Evolutionary conservation across 2,113 vertebrate genomes (phyloP).

Genomic region (Channa argus): DNA sequence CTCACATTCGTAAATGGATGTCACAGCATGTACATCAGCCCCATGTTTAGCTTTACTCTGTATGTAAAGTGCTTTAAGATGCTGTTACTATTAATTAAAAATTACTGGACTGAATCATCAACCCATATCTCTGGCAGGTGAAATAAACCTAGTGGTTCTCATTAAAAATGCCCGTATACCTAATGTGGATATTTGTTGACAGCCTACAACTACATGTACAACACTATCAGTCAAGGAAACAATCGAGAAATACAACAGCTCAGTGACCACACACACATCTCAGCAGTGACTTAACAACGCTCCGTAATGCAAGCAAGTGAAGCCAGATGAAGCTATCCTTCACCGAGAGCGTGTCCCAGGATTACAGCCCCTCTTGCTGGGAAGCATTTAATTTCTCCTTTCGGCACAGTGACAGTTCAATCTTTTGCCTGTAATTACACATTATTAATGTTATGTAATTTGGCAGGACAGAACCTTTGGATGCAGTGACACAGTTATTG

Average conservation of each 20-base stretch:
- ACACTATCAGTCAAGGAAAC: slow-evolving; percentile 41
- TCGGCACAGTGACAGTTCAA: slow-evolving; percentile 75
- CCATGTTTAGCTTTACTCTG: slow-evolving; percentile 4
- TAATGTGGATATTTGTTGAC: slow-evolving; percentile 41
- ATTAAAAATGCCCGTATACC: slow-evolving; percentile 26
- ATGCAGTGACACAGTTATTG: slow-evolving; percentile 76
- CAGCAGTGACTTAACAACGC: slow-evolving; percentile 45
- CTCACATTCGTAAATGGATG: not conserved
- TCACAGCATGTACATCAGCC: not conserved
- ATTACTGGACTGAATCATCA: slow-evolving; percentile 47
- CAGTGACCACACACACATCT: slow-evolving; percentile 25
- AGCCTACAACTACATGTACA: slow-evolving; percentile 25
- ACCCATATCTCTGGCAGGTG: slow-evolving; percentile 34
- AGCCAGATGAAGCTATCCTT: slow-evolving; percentile 51
- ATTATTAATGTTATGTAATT: slow-evolving; percentile 82
- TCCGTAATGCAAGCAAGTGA: slow-evolving; percentile 33
- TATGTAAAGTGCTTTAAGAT: slow-evolving; percentile 33
- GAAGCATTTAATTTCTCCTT: slow-evolving; percentile 79
- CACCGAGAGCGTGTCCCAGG: slow-evolving; percentile 39
- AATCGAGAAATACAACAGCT: slow-evolving; percentile 36
- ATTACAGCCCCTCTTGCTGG: slow-evolving; percentile 50
- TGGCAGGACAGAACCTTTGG: slow-evolving; percentile 68
- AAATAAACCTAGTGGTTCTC: slow-evolving; percentile 19
- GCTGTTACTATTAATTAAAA: slow-evolving; percentile 61
- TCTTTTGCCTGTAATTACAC: slow-evolving; percentile 79